Evolutionary conservation across 2,888 invertebrate species (phyloP).

Genomic region (Julus scandinavius): DNA sequence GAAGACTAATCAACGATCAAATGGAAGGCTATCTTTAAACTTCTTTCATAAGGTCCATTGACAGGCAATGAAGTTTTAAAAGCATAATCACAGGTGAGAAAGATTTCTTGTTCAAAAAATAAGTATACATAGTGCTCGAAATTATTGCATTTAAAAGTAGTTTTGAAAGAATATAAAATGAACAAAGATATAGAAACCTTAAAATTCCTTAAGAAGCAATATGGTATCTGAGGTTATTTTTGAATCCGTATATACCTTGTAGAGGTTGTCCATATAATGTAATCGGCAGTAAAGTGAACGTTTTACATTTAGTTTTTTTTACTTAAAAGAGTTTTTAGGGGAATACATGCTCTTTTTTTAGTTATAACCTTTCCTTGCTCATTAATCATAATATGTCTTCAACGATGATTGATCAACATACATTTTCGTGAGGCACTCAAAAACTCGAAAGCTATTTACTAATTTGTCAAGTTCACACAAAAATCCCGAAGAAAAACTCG

Average conservation of each 20-base stretch:
- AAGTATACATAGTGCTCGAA: too few relatives aligned
- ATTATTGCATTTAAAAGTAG: too few relatives aligned
- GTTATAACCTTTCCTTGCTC: not conserved
- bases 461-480: not conserved
- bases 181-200: too few relatives aligned
- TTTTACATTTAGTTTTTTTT: not conserved
- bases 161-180: too few relatives aligned
- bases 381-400: not conserved
- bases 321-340: too few relatives aligned
- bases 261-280: not conserved
- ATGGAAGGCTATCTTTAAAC: not conserved
- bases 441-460: not conserved
- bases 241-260: too few relatives aligned
- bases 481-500: not conserved
- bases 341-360: not conserved
- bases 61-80: too few relatives aligned
- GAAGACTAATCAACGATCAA: not conserved
- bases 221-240: too few relatives aligned
- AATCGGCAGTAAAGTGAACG: not conserved
- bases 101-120: too few relatives aligned
- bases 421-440: not conserved
- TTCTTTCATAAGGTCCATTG: too few relatives aligned
- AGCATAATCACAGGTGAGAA: too few relatives aligned
- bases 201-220: too few relatives aligned
- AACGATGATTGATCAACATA: not conserved